phyloP scores from a whole-genome alignment of 2,113 vertebrate genomes.

The Gnathonemus longibarbis region DNA sequence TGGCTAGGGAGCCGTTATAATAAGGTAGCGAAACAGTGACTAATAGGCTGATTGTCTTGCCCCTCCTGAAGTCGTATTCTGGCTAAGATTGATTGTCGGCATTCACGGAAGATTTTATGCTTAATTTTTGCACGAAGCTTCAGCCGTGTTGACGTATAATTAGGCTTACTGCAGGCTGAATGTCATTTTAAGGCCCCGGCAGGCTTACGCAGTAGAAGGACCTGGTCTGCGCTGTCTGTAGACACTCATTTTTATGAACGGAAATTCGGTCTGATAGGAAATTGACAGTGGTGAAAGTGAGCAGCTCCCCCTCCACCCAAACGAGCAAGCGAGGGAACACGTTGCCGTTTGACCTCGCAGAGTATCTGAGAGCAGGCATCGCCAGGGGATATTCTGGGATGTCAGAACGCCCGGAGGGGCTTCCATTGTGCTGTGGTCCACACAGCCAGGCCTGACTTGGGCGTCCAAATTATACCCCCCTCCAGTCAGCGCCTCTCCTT shows the following conservation, averaged over 20 bases:
- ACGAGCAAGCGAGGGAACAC: neutral
- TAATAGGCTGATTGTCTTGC: neutral
- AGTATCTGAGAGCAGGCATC: constrained; percentile 3
- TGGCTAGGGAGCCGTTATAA: neutral
- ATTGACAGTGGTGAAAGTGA: neutral
- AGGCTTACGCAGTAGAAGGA: neutral
- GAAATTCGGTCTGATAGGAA: neutral
- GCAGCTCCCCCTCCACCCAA: neutral
- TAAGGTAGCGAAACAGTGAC: neutral
- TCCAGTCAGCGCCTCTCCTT: constrained; percentile 14
- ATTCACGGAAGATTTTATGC: neutral
- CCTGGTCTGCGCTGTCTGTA: neutral
- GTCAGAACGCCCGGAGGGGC: constrained; percentile 22
- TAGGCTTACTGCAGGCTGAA: neutral
- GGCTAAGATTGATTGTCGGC: neutral
- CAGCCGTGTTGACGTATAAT: neutral
- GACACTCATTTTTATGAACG: neutral
- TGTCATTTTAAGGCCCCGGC: neutral
- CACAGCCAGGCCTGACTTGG: constrained; percentile 22
- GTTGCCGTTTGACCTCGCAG: constrained; percentile 28
- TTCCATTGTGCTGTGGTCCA: constrained; percentile 32
- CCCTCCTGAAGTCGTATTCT: neutral
- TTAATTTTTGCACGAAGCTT: neutral
- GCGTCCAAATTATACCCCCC: constrained; percentile 18
- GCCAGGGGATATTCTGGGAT: constrained; percentile 15